Evolutionary conservation across 2,113 vertebrate genomes (phyloP), one percentile per base, ranked within the genome.

Genomic region (Chinchilla lanigera): DNA sequence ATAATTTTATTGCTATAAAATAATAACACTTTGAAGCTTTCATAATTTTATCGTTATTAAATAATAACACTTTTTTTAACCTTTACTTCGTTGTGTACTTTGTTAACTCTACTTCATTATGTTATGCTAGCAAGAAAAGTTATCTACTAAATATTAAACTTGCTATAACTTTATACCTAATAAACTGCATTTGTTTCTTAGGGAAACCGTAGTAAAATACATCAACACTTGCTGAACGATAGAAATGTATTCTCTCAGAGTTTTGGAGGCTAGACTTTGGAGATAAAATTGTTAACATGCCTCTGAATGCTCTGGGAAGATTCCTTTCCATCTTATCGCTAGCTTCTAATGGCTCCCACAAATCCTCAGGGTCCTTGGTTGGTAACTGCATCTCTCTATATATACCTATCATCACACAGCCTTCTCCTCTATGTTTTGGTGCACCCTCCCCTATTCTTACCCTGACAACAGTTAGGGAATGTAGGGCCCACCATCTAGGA

Each of bases 381-480:
- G 35, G 35, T 13, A 33, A 78, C 6, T 9, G 0, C 8, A 17
- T 33, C 3, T 38, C 22, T 1, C 33, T 50, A 4, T 6, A 2
- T 41, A 33, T 13, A 26, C 30, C 10, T 16, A 8, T 17, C 7
- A 3, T 58, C n/a, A 14, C 24, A 0, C 2, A 3, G 22, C 30
- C 80, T 75, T 47, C 13, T 8, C 50, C n/a, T 19, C 30, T 35
- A 4, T 41, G 13, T 50, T 22, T 38, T 28, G 19, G 26, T 19
- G 16, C n/a, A 5, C 7, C 33, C 19, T 17, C 22, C 8, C 33
- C n/a, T 82, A 7, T 50, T 63, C 9, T 24, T 69, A 11, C 3
- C 13, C 30, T 1, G 33, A 69, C 11, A 41, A 6, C 12, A 50
- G 33, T 50, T 65, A 38, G 6, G 24, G 33, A 33, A 44, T 58